Percentiles rank a stretch among this genome's conserved stretches.
Evolutionary conservation across 2,888 invertebrate species (phyloP).

Genomic region (Galerucella nymphaeae): DNA sequence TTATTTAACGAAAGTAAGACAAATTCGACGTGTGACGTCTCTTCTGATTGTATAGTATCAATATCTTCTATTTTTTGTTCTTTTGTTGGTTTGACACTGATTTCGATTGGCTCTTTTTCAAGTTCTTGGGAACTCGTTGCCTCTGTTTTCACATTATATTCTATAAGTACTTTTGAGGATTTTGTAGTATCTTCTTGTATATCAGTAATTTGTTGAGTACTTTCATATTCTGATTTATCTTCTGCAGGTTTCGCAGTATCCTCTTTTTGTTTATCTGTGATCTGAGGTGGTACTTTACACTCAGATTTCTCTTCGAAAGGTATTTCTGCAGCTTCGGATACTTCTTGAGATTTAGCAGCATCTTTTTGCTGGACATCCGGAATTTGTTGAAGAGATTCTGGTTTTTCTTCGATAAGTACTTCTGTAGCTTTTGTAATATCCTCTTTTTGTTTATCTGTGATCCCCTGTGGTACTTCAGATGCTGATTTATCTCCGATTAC

Average conservation of each 20-base stretch:
- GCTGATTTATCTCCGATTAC: too few relatives aligned
- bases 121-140: not conserved
- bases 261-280: not conserved
- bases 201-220: not conserved
- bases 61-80: conserved; percentile 11
- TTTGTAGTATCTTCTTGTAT: not conserved
- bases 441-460: not conserved
- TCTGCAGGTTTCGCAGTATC: not conserved
- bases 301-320: not conserved
- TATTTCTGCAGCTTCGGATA: conserved; percentile 14
- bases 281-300: not conserved
- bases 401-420: not conserved
- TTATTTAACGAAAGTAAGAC: conserved; percentile 52
- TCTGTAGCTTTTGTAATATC: not conserved
- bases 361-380: too few relatives aligned
- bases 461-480: too few relatives aligned
- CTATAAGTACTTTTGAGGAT: not conserved
- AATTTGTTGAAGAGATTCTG: not conserved
- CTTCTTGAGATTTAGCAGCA: not conserved
- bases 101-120: not conserved
- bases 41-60: not conserved
- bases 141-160: not conserved
- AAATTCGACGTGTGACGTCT: conserved; percentile 32
- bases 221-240: not conserved
- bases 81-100: not conserved